Conservation (phyloP, 1,140 invertebrate species). For the Neuroterus valhalla region DNA sequence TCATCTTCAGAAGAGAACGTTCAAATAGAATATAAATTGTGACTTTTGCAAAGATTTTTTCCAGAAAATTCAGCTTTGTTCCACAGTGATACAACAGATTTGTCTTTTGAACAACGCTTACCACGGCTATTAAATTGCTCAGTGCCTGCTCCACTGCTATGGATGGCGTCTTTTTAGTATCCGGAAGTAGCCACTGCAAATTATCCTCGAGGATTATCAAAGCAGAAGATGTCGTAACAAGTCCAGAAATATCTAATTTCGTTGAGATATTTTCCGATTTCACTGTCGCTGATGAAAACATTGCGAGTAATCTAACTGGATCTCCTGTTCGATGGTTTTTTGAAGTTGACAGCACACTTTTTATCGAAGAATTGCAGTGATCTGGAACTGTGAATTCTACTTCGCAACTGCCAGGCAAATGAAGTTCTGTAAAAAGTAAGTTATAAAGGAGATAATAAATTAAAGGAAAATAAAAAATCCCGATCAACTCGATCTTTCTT, state of each 20-base stretch:
- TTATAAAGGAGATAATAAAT: neutral
- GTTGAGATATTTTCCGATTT: slow-evolving; percentile 57
- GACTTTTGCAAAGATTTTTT: no score
- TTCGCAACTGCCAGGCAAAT: slow-evolving; percentile 70
- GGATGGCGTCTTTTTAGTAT: slow-evolving; percentile 57
- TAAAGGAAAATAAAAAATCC: no score
- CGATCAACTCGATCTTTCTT: neutral
- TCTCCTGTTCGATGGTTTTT: slow-evolving; percentile 61
- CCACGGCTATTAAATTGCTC: slow-evolving; percentile 76
- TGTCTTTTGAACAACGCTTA: no score
- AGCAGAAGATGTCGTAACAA: slow-evolving; percentile 62
- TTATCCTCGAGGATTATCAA: slow-evolving; percentile 67
- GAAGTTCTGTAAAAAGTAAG: slow-evolving; percentile 60
- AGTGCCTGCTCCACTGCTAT: slow-evolving; percentile 70
- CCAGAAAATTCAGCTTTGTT: no score
- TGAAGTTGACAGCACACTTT: slow-evolving; percentile 53
- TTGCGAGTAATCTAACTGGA: slow-evolving; percentile 68
- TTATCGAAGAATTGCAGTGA: slow-evolving; percentile 60
- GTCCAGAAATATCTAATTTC: slow-evolving; percentile 64
- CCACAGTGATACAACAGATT: no score
- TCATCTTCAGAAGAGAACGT: no score
- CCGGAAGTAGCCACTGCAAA: slow-evolving; percentile 69
- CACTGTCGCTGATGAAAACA: slow-evolving; percentile 68
- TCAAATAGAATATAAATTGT: no score
- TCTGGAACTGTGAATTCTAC: slow-evolving; percentile 69